phyloP scores from a whole-genome alignment of 1,140 invertebrate genomes.

The Drosophila bifasciata region DNA sequence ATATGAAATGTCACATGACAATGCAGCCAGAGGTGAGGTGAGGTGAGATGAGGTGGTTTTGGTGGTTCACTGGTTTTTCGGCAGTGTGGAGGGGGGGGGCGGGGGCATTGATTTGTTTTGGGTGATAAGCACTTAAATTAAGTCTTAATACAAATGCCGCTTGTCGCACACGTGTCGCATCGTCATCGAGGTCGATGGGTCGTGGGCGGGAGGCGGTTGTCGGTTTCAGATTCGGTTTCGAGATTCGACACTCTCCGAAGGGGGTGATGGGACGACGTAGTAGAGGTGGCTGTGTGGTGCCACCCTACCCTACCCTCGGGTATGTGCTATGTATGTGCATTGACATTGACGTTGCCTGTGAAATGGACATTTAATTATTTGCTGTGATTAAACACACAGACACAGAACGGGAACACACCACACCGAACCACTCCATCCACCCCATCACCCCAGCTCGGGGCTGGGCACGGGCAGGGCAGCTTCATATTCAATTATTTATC shows the following conservation, averaged over 20 bases:
- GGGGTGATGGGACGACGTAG: neutral
- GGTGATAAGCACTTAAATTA: slow-evolving; percentile 83
- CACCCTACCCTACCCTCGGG: no score
- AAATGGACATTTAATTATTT: slow-evolving; percentile 84
- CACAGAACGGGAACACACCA: slow-evolving; percentile 13
- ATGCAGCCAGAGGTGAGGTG: slow-evolving; percentile 1
- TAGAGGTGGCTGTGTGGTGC: neutral
- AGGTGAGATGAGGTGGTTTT: neutral
- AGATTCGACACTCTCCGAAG: slow-evolving; percentile 25
- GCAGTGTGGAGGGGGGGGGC: neutral
- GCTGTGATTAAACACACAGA: slow-evolving; percentile 75
- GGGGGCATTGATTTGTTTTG: slow-evolving; percentile 75
- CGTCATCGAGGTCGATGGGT: slow-evolving; percentile 32
- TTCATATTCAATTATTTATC: slow-evolving; percentile 82
- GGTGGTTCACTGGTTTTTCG: neutral
- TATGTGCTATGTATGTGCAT: neutral
- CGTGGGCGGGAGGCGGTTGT: neutral
- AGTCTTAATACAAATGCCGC: slow-evolving; percentile 83
- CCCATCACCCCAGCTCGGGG: slow-evolving; percentile 8
- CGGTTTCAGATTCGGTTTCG: slow-evolving; percentile 43
- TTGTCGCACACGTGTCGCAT: slow-evolving; percentile 82
- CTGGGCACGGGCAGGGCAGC: slow-evolving; percentile 43
- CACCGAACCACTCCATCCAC: no score
- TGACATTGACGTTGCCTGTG: slow-evolving; percentile 62
- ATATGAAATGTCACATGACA: slow-evolving; percentile 66